Evolutionary conservation across 2,797 vertebrate species (phyloP), one percentile per base, ranked within the genome.

Genomic region (Tympanoctomys barrerae): DNA sequence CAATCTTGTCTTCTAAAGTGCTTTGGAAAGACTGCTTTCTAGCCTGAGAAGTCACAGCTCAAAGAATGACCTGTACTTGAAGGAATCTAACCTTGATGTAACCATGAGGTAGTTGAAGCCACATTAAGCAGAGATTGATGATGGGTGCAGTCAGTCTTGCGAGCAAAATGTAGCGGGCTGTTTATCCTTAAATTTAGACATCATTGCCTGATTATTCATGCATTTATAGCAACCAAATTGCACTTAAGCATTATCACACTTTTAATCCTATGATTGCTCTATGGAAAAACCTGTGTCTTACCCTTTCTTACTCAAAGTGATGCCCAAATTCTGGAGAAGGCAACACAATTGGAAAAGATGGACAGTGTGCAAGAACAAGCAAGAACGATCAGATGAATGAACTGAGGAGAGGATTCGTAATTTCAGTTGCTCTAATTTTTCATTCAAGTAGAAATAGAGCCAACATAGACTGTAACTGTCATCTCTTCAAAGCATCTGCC

Each of bases 71-170:
- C 64, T 77, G 54, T 19, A 68, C n/a, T 83, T 96, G 66, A 78
- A 75, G 61, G 81, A 75, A 90, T 70, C n/a, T 42, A 93, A 66
- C 78, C 39, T 96, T 95, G 84, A 59, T 64, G 12, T 86, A 89
- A 85, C 88, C 75, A 80, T 90, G 81, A 86, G 61, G 84, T 61
- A n/a, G 83, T 62, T 96, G n/a, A 73, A 91, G 71, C 26, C 88
- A 93, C 94, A 88, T 91, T 87, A 87, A 97, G 81, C 62, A 82
- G 71, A 96, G 71, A 49, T 80, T 90, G 79, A 46, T 94, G 84
- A 62, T 33, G 12, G 71, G 24, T 80, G 57, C 57, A 36, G 83
- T 4, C 24, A 46, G 36, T 42, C 73, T 94, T 91, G 79, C 36
- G 73, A 94, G 26, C 46, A 85, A 92, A 52, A 64, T 64, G 24